A percentile compares a stretch with the other conserved stretches of the same genome.
phyloP scores from a whole-genome alignment of 2,113 vertebrate species.

The Planiliza haematocheilus region DNA sequence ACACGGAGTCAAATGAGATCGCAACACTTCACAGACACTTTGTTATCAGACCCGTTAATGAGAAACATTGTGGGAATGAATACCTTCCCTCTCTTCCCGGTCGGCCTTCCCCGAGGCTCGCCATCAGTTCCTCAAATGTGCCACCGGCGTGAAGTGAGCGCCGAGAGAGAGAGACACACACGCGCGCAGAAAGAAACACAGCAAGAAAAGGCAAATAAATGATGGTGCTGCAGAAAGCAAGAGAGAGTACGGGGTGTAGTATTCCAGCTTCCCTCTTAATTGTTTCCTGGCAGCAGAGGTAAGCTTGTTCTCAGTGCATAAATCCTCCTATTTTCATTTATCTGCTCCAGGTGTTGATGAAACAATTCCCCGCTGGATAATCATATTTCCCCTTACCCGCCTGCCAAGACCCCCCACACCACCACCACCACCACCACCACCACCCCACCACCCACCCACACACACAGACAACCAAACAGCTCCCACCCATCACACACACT shows the following conservation, averaged over 20 bases:
- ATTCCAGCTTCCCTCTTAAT: constrained; percentile 76
- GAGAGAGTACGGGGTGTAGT: constrained; percentile 39
- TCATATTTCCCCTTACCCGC: constrained; percentile 75
- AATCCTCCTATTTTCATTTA: constrained; percentile 81
- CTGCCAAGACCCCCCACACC: constrained; percentile 58
- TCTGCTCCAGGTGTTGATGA: constrained; percentile 83
- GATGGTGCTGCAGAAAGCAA: constrained; percentile 19
- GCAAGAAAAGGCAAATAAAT: constrained; percentile 19
- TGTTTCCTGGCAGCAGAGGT: constrained; percentile 78
- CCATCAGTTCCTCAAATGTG: constrained; percentile 50
- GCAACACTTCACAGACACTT: constrained; percentile 36
- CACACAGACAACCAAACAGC: background rate
- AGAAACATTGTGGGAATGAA: constrained; percentile 56
- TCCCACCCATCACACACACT: constrained; percentile 8
- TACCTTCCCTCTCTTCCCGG: constrained; percentile 33
- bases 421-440: background rate
- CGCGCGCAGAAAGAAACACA: constrained; percentile 17
- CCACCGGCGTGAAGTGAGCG: constrained; percentile 30
- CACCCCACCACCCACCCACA: background rate
- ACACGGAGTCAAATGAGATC: constrained; percentile 58
- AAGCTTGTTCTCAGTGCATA: constrained; percentile 74
- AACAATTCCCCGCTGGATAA: constrained; percentile 80
- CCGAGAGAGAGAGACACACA: background rate
- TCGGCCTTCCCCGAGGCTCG: constrained; percentile 39
- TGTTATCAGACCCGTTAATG: constrained; percentile 55